Evolutionary conservation across 2,113 vertebrate genomes (phyloP), one percentile per base, ranked within the genome.

Genomic region (Pionites leucogaster): DNA sequence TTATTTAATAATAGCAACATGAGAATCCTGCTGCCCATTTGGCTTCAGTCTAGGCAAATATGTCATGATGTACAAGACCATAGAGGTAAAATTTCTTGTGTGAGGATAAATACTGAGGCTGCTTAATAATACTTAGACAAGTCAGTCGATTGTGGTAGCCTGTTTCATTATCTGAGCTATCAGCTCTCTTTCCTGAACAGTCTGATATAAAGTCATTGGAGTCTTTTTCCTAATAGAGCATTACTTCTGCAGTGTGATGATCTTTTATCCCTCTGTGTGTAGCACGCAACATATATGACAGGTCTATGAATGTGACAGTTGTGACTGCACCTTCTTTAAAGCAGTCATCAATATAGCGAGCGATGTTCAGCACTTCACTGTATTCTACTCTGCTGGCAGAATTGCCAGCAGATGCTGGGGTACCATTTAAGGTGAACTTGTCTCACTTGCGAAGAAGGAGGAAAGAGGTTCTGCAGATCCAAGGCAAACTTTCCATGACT

Each of bases 311-410:
- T 47, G 29, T 64, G 75, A 17, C 57, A 47, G 57, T 53, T 68
- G 65, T 49, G 67, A 64, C 52, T 64, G 63, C 28, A 77, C 24
- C 27, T 5, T 86, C 76, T 69, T 90, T 39, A 11, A 86, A 86
- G 41, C 41, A 3, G 1, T 16, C 39, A 39, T 7, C 1, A 6
- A 13, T n/a, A 35, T 7, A 44, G 31, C 0, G 1, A 60, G 20
- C 0, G 1, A 44, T 49, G 33, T 70, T 82, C 60, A 49, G 50
- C 28, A 17, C 35, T 25, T 60, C 49, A 17, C 64, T 24, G 35
- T 53, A 8, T 35, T 81, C 22, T 23, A 2, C 44, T 68, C 28
- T 65, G 27, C 17, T 52, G 11, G 35, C 41, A 76, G 41, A 55
- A 60, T 57, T 94, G 68, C 16, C 46, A 81, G 29, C 22, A 41